Percentiles rank a stretch among this genome's conserved stretches.
phyloP scores from a whole-genome alignment of 2,113 vertebrate species.

The Epinephelus fuscoguttatus region DNA sequence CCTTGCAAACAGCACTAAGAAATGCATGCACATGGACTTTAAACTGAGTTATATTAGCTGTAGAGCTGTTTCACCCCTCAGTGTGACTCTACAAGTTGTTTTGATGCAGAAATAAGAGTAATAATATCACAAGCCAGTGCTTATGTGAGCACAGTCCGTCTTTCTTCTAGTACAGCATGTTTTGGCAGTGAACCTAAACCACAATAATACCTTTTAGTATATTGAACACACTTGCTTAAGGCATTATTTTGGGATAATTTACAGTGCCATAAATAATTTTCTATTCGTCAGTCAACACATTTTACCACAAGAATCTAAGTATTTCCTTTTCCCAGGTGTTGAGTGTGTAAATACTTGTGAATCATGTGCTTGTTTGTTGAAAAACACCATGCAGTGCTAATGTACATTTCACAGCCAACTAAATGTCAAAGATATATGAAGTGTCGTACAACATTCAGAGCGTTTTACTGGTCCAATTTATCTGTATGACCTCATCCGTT shows the following conservation, averaged over 20 bases:
- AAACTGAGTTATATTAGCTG: neutral
- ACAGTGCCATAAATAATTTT: neutral
- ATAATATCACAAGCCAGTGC: neutral
- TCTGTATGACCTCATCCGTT: conserved; percentile 8
- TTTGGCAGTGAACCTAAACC: neutral
- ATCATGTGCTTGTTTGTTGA: neutral
- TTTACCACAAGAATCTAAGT: no score
- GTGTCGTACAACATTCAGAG: neutral
- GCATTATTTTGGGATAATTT: neutral
- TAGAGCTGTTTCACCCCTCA: neutral
- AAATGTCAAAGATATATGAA: neutral
- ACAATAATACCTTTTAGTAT: neutral
- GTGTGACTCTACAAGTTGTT: neutral
- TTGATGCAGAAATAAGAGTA: neutral
- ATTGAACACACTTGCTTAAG: neutral
- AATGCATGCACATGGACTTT: neutral
- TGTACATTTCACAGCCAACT: neutral
- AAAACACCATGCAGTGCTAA: neutral
- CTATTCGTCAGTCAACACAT: neutral
- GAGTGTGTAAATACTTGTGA: neutral
- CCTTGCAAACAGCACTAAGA: neutral
- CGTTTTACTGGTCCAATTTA: conserved; percentile 4
- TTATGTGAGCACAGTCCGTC: neutral
- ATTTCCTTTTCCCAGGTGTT: neutral
- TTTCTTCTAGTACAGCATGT: neutral